Conservation (phyloP, 2,113 vertebrate genomes). For the Corythoichthys intestinalis region DNA sequence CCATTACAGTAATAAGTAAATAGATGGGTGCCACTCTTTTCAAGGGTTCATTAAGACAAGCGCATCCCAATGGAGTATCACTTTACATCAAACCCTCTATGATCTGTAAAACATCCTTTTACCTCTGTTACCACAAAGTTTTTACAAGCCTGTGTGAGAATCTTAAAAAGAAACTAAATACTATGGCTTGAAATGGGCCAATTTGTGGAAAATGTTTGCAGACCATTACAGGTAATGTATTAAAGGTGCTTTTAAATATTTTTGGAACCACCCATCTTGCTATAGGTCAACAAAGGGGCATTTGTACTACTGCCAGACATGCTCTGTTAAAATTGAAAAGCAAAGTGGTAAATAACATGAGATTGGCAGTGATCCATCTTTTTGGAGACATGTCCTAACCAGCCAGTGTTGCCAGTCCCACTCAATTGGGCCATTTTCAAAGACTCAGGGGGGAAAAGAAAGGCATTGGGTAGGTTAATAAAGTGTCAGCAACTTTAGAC, state of each 20-base stretch:
- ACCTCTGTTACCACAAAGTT: conserved; percentile 25
- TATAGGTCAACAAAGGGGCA: conserved; percentile 25
- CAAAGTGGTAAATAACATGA: too few relatives aligned
- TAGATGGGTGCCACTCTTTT: conserved; percentile 41
- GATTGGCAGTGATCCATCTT: too few relatives aligned
- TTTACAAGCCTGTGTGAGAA: conserved; percentile 22
- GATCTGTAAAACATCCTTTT: conserved; percentile 23
- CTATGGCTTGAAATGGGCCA: conserved; percentile 30
- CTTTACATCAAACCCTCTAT: conserved; percentile 39
- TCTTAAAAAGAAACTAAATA: conserved; percentile 15
- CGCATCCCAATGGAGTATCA: conserved; percentile 30
- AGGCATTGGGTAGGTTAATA: too few relatives aligned
- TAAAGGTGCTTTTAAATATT: conserved; percentile 39
- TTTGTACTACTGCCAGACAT: conserved; percentile 27
- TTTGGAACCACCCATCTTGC: conserved; percentile 36
- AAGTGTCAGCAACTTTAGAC: too few relatives aligned
- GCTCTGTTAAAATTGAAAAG: conserved; percentile 34
- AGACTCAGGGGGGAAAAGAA: too few relatives aligned
- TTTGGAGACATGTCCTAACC: too few relatives aligned
- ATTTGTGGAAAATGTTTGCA: conserved; percentile 49
- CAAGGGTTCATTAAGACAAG: conserved; percentile 38
- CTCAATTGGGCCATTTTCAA: too few relatives aligned
- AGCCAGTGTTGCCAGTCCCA: too few relatives aligned
- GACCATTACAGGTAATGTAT: conserved; percentile 47
- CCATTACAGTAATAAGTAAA: conserved; percentile 51